Conservation (phyloP, 2,113 vertebrate species). For the Embiotoca jacksoni region DNA sequence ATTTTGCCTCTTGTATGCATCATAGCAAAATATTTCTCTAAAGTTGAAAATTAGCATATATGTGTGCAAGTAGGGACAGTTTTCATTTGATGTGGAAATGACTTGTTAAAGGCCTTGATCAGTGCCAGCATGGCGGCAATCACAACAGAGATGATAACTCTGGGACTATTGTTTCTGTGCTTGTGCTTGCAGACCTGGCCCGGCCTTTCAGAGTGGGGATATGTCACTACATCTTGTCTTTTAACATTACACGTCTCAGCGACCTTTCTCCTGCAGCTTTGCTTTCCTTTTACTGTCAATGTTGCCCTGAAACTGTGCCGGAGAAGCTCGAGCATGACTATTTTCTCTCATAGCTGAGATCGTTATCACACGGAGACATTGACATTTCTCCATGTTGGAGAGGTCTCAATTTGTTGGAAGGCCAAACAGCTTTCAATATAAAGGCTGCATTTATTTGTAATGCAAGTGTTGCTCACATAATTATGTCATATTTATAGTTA, state of each 20-base stretch:
- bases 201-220: not conserved
- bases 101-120: conserved; percentile 49
- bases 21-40: conserved; percentile 39
- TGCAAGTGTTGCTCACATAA: not conserved
- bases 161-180: conserved; percentile 5
- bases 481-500: not conserved
- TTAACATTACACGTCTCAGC: conserved; percentile 1
- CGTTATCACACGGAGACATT: conserved; percentile 5
- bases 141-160: conserved; percentile 16
- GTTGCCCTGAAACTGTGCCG: conserved; percentile 5
- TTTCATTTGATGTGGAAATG: conserved; percentile 61
- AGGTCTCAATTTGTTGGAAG: conserved; percentile 6
- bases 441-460: not conserved
- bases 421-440: not conserved
- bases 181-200: conserved; percentile 3
- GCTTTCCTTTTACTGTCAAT: not conserved
- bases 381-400: not conserved
- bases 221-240: conserved; percentile 2
- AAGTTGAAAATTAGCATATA: conserved; percentile 55
- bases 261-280: conserved; percentile 2
- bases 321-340: not conserved
- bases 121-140: conserved; percentile 23
- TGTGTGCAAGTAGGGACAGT: conserved; percentile 31
- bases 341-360: conserved; percentile 12
- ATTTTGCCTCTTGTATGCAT: conserved; percentile 24